phyloP scores from a whole-genome alignment of 2,797 vertebrate genomes.

The Triplophysa yarkandensis region DNA sequence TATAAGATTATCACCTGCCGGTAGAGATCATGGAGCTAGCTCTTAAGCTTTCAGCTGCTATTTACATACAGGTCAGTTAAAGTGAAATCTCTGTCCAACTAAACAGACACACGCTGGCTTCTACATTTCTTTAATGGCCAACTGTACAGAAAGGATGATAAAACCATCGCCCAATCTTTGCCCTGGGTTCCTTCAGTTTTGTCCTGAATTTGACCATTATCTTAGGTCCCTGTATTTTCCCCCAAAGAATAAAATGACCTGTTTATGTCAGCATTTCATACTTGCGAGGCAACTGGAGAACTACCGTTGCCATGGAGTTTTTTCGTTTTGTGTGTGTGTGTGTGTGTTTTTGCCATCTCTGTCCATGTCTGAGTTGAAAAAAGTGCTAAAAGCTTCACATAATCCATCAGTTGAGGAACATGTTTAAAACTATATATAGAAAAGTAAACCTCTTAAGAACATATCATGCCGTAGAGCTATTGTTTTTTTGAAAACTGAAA shows the following conservation, averaged over 20 bases:
- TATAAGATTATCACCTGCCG: constrained; percentile 67
- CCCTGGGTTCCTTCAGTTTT: background rate
- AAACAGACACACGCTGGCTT: background rate
- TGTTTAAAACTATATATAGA: background rate
- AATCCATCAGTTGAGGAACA: background rate
- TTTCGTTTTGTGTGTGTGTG: constrained; percentile 25
- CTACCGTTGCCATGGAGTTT: constrained; percentile 53
- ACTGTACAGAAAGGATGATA: background rate
- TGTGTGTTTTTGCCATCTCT: constrained; percentile 23
- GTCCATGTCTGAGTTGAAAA: constrained; percentile 4
- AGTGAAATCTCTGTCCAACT: background rate
- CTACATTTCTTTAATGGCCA: background rate
- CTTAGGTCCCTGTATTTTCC: constrained; percentile 21
- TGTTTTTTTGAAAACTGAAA: background rate
- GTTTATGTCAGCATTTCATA: constrained; percentile 52
- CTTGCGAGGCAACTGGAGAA: constrained; percentile 41
- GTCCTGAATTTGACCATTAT: constrained; percentile 7
- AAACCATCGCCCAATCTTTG: background rate
- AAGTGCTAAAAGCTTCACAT: constrained; percentile 5
- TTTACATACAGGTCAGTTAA: background rate
- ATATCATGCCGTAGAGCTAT: too few relatives aligned
- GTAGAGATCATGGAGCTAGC: constrained; percentile 51
- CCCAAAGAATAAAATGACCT: constrained; percentile 35
- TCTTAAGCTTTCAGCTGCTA: background rate
- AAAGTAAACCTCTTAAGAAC: background rate